Percentiles rank a stretch among this genome's conserved stretches.
phyloP scores from a whole-genome alignment of 2,888 invertebrate species.

The Euzophera pinguis region DNA sequence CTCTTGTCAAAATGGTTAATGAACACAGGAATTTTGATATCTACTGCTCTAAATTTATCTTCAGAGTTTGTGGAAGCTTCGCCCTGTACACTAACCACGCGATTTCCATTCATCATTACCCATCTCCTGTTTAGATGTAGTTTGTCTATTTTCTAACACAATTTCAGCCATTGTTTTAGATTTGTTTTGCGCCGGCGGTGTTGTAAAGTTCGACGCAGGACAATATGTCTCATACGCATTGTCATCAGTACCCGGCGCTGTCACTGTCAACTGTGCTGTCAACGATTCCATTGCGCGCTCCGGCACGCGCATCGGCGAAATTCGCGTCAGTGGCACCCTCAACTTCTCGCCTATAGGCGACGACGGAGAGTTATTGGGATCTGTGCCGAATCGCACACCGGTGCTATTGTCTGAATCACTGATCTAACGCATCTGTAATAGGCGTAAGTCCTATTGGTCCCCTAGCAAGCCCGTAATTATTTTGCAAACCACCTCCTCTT shows the following conservation, averaged over 20 bases:
- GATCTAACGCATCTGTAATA: too few species aligned
- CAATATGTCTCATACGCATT: too few species aligned
- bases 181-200: background rate
- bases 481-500: slow-evolving; percentile 13
- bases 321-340: too few species aligned
- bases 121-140: too few species aligned
- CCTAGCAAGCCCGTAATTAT: slow-evolving; percentile 2
- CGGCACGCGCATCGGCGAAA: too few species aligned
- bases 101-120: slow-evolving; percentile 10
- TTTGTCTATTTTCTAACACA: too few species aligned
- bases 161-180: background rate
- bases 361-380: too few species aligned
- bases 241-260: too few species aligned
- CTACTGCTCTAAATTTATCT: slow-evolving; percentile 14
- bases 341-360: too few species aligned
- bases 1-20: slow-evolving; percentile 15
- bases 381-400: background rate
- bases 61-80: slow-evolving; percentile 9
- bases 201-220: background rate
- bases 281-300: too few species aligned
- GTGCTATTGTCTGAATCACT: too few species aligned
- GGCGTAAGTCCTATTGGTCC: slow-evolving; percentile 8
- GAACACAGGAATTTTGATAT: slow-evolving; percentile 15
- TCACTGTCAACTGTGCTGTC: too few species aligned
- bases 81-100: slow-evolving; percentile 11